Conservation (phyloP, 2,113 vertebrate species). For the Dasyprocta punctata region DNA sequence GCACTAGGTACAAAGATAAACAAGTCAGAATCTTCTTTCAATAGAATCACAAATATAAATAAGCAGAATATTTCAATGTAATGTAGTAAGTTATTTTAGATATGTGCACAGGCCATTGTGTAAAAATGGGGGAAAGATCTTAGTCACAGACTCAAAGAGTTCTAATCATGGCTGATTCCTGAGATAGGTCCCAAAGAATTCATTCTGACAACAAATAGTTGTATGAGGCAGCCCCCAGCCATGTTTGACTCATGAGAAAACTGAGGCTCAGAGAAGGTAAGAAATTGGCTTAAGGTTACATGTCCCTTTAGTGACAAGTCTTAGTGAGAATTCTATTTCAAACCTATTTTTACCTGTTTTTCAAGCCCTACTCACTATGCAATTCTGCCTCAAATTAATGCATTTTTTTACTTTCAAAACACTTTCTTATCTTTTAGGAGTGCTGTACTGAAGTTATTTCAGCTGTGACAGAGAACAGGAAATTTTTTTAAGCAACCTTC, state of each 20-base stretch:
- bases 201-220: not conserved
- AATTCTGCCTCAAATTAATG: conserved; percentile 2
- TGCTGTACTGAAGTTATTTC: not conserved
- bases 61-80: not conserved
- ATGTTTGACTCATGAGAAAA: conserved; percentile 37
- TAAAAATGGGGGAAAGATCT: not conserved
- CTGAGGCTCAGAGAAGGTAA: not conserved
- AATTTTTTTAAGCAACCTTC: not conserved
- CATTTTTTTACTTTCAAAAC: conserved; percentile 18
- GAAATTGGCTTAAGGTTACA: not conserved
- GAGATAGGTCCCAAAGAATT: not conserved
- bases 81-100: conserved; percentile 6
- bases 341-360: conserved; percentile 12
- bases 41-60: not conserved
- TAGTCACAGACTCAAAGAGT: not conserved
- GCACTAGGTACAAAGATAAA: not conserved
- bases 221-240: not conserved
- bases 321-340: not conserved
- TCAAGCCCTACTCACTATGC: not conserved
- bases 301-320: not conserved
- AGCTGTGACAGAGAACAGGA: not conserved
- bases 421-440: not conserved
- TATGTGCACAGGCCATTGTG: not conserved
- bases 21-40: not conserved
- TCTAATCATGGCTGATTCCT: not conserved